phyloP scores from a whole-genome alignment of 2,888 invertebrate genomes.

The Xestobium rufovillosum region DNA sequence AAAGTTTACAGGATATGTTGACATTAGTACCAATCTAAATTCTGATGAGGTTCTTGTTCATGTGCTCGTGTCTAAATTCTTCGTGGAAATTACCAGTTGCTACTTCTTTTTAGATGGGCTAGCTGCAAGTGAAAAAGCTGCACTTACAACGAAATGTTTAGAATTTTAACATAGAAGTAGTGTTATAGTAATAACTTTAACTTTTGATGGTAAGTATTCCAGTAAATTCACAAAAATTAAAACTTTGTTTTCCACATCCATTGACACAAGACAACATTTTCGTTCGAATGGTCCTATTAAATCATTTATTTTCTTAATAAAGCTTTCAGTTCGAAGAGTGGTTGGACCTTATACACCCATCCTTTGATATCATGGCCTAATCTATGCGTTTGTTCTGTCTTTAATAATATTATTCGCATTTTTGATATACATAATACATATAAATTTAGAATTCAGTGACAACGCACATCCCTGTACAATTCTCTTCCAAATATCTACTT shows the following conservation, averaged over 20 bases:
- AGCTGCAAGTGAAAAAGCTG: slow-evolving; percentile 6
- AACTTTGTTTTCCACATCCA: slow-evolving; percentile 4
- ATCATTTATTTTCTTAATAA: too few relatives aligned
- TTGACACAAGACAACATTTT: slow-evolving; percentile 1
- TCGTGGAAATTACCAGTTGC: slow-evolving; percentile 15
- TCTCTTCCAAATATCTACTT: too few relatives aligned
- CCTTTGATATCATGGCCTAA: too few relatives aligned
- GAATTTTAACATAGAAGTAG: slow-evolving; percentile 7
- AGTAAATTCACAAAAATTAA: not conserved
- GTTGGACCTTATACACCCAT: too few relatives aligned
- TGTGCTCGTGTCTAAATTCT: slow-evolving; percentile 13
- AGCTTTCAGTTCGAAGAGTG: too few relatives aligned
- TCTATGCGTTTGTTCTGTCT: too few relatives aligned
- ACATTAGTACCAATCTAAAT: slow-evolving; percentile 11
- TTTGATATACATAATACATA: too few relatives aligned
- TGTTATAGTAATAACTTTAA: slow-evolving; percentile 11
- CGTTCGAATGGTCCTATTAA: too few relatives aligned
- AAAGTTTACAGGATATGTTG: slow-evolving; percentile 8
- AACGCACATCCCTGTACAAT: too few relatives aligned
- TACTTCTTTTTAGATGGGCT: slow-evolving; percentile 12
- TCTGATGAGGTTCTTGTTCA: slow-evolving; percentile 14
- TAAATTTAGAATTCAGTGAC: too few relatives aligned
- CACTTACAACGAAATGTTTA: slow-evolving; percentile 9
- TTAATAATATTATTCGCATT: too few relatives aligned
- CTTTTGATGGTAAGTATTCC: slow-evolving; percentile 12